phyloP scores from a whole-genome alignment of 1,140 invertebrate species.

The Habropoda laboriosa region DNA sequence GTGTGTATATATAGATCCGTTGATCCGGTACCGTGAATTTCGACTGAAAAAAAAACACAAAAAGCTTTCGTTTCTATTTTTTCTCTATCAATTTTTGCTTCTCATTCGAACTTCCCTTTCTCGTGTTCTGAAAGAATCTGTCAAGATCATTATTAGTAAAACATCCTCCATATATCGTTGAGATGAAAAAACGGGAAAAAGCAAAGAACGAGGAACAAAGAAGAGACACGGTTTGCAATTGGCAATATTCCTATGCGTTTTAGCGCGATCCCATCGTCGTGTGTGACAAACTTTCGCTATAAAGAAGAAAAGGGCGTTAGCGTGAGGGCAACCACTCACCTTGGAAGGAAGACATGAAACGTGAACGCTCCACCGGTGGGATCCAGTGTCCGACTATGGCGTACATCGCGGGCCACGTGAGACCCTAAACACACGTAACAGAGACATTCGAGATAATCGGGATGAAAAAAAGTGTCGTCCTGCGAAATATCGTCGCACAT shows the following conservation, averaged over 20 bases:
- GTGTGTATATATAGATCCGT: constrained; percentile 33
- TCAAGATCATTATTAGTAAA: constrained; percentile 64
- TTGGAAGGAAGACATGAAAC: constrained; percentile 90
- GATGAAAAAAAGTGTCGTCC: not conserved
- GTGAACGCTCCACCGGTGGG: constrained; percentile 88
- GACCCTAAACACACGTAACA: constrained; percentile 84
- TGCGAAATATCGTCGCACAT: too few relatives aligned
- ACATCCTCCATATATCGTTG: constrained; percentile 31
- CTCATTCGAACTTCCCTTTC: constrained; percentile 63
- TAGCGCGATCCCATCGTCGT: not conserved
- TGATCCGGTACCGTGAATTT: constrained; percentile 60
- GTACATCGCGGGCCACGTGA: constrained; percentile 94
- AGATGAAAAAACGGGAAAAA: constrained; percentile 9
- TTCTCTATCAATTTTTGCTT: not conserved
- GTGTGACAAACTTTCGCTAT: constrained; percentile 80
- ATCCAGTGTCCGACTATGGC: constrained; percentile 93
- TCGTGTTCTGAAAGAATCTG: constrained; percentile 74
- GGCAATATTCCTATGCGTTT: not conserved
- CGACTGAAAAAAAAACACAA: constrained; percentile 70
- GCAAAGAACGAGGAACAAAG: too few relatives aligned
- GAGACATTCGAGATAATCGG: not conserved
- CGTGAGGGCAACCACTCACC: constrained; percentile 79
- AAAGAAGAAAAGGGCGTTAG: constrained; percentile 75
- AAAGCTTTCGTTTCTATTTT: not conserved
- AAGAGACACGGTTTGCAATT: not conserved